Conservation (phyloP, 92 coral and sea anemone genomes). For the Plumapathes pennacea region DNA sequence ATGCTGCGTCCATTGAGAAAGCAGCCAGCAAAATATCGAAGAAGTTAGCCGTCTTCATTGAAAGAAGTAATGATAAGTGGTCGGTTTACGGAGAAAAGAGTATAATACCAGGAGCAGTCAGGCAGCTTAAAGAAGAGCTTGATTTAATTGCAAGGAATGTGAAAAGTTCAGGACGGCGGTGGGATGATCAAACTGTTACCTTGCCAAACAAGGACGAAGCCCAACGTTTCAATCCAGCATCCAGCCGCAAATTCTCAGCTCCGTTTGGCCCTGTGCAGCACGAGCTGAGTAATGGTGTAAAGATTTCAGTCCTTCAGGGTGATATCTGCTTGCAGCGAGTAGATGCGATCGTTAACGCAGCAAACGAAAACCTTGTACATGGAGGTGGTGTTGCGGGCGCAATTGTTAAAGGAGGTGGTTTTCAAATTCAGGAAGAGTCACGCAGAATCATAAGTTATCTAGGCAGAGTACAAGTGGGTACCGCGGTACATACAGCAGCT, state of each 20-base stretch:
- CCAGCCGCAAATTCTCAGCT: too few species aligned
- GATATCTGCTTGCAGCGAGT: constrained; percentile 55
- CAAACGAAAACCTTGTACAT: constrained; percentile 55
- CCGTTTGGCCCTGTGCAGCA: too few species aligned
- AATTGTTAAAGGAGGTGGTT: constrained; percentile 69
- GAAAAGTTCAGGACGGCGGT: not conserved
- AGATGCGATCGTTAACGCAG: constrained; percentile 76
- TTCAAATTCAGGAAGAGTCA: constrained; percentile 43
- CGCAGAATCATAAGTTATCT: not conserved
- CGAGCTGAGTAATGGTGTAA: constrained; percentile 12
- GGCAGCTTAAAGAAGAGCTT: constrained; percentile 4
- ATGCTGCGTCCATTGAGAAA: not conserved
- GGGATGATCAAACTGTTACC: not conserved
- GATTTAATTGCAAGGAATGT: too few species aligned
- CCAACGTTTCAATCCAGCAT: too few species aligned
- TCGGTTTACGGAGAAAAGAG: constrained; percentile 14
- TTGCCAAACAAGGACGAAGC: not conserved
- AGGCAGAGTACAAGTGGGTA: constrained; percentile 3
- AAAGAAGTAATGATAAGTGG: not conserved
- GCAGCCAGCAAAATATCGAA: not conserved
- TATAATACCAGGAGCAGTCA: not conserved
- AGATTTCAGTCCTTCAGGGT: constrained; percentile 53
- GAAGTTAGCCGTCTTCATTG: constrained; percentile 16
- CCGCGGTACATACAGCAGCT: constrained; percentile 12
- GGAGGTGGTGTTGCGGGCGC: constrained; percentile 66